Evolutionary conservation across 2,797 vertebrate species (phyloP), one percentile per base, ranked within the genome.

Genomic region (Crypturellus tataupa): DNA sequence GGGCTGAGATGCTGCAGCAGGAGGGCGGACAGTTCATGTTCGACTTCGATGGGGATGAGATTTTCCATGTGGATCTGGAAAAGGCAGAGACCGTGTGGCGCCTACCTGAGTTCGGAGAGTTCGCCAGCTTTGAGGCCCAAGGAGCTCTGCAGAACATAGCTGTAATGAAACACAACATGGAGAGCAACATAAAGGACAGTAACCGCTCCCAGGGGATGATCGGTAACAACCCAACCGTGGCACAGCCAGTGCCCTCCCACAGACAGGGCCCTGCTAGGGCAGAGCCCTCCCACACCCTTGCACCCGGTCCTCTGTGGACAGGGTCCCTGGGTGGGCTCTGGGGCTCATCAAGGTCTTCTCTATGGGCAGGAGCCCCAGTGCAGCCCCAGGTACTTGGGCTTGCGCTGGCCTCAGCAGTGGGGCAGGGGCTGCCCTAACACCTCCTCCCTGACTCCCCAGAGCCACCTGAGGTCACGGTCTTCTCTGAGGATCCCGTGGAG

Each of bases 381-480:
- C 46, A 47, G 46, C 46, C 46, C 46, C 46, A 47, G 20, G 21
- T 21, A 47, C 46, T 47, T 47, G 46, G 46, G 46, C 9, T 47
- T 10, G 6, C 10, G 5, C 11, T 10, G 25, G 18, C 12, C 35
- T 10, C 49, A 12, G 19, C 25, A 27, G 14, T 49, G 65, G 44
- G 40, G 42, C 33, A 11, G 3, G 62, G n/a, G n/a, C 10, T 6
- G 42, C 64, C 46, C 39, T 70, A 46, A 69, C 25, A 4, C 1
- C 15, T 8, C 85, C 15, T 67, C 64, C 20, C 8, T 24, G 29
- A 18, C 49, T n/a, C 58, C 11, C 29, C 65, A 98, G 97, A 53
- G 7, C 6, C 92, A 8, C 98, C 97, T 2, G 94, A 95, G 31
- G 73, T 95, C 33, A 83, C 63, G 0, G 46, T 98, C 42, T 93